Percentiles rank a stretch among this genome's conserved stretches.
phyloP scores from a whole-genome alignment of 2,113 vertebrate genomes.

The Trogon surrucura region DNA sequence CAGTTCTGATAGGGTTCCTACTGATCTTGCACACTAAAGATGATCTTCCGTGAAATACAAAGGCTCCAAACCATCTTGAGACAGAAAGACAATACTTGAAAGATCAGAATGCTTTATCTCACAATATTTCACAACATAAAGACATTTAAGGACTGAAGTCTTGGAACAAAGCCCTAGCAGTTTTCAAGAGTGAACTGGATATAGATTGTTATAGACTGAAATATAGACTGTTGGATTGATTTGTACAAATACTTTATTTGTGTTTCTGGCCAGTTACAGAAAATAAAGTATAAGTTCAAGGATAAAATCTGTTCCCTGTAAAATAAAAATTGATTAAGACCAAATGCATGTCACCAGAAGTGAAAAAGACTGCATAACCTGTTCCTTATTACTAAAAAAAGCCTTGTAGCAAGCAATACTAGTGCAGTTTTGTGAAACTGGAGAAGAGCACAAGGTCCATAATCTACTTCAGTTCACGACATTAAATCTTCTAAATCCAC shows the following conservation, averaged over 20 bases:
- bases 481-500: neutral
- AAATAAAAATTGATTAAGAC: neutral
- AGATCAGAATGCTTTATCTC: neutral
- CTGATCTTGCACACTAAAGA: neutral
- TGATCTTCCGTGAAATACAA: neutral
- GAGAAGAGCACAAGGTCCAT: neutral
- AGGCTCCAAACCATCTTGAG: neutral
- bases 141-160: neutral
- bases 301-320: neutral
- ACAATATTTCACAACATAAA: neutral
- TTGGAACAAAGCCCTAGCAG: neutral
- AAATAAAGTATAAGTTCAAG: neutral
- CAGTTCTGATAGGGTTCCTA: neutral
- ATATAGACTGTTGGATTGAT: neutral
- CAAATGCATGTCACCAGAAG: neutral
- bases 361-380: neutral
- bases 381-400: neutral
- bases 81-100: neutral
- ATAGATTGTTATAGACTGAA: neutral
- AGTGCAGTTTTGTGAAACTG: neutral
- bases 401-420: neutral
- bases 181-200: neutral
- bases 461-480: neutral
- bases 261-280: neutral
- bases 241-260: neutral